Base-by-base conservation (phyloP, 1,140 invertebrate species). In the Campoletis sonorensis region DNA sequence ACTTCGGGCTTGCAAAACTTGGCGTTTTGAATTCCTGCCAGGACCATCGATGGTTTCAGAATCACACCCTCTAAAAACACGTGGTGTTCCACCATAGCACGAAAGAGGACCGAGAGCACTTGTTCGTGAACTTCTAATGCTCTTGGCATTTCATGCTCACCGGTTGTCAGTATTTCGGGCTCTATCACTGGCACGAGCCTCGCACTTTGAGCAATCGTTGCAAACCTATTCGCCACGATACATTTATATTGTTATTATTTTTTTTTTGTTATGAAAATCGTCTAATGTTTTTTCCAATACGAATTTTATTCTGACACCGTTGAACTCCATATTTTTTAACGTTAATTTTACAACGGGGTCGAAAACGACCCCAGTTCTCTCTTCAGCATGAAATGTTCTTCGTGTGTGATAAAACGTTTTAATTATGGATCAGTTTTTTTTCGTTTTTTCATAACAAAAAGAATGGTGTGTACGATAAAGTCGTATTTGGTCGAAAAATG, bases 101-200 rank as follows among this genome's bases (percentile, higher is more conserved):
- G 37, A 27, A 83, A 99, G 15, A 97, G 95, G 86, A 97, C 98
- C 27, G 98, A 96, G 82, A 99, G 92, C 26, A 99, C 98, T 61
- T 95, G 95, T 91, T 98, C 97, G n/a, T 97, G 98, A 51, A 98
- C 97, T 91, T 98, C 96, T 92, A 99, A 98, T 84, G 96, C 96
- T 80, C 97, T 95, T 70, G 96, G 96, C 82, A 99, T 90, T 90
- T 98, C 97, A 90, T 99, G 98, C 54, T 96, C 95, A 86, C 98
- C 98, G 93, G 97, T 96, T 84, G 96, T 95, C 61, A 95, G 85
- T 8, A 95, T 93, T 92, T 99, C 98, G 18, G 98, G 98, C 90
- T 99, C 98, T 79, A 99, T 97, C 86, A 99, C 98, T 0, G 98
- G 98, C 16, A 99, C 98, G 80, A 99, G 94, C n/a, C 98, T 96